Base-by-base conservation (phyloP, 1,140 invertebrate genomes). In the Glossosoma conforme region DNA sequence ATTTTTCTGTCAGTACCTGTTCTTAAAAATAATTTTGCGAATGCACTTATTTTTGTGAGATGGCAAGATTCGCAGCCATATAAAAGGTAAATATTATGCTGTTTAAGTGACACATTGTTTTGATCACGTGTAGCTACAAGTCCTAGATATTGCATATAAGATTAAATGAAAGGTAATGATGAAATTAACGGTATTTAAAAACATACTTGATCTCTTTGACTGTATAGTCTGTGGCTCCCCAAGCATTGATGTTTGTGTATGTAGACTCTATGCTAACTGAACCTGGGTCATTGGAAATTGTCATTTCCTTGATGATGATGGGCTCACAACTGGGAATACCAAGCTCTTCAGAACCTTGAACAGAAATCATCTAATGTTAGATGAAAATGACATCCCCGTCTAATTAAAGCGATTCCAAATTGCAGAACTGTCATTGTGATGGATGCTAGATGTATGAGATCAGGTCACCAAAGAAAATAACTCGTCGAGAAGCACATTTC, bases 261-360 rank as follows among this genome's bases (percentile, higher is more conserved):
- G 14, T 11, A 1, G 41, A 52, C 30, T 25, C 17, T 2, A 52
- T n/a, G 2, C 20, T 28, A 3, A 52, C 33, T 13, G 22, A 10
- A 2, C 40, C 41, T 1, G 21, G 5, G 14, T 33, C 49, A 17
- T 37, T 24, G 10, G 21, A 11, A 9, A 52, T 37, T n/a, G 28
- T 64, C 20, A 77, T 63, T 54, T 72, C 59, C 0, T 72, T 63
- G 0, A 82, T 56, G 2, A 50, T 10, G 2, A 82, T 52, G 0
- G 78, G 78, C 38, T 81, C 77, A 6, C 77, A 42, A n/a, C 13
- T 28, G 15, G 50, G 50, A 19, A 52, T 45, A 10, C 38, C 13
- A 2, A 52, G 15, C 11, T 40, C 43, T 18, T 33, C 22, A 2
- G 46, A 18, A 20, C 50, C 50, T 52, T 14, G 36, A 43, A 28